phyloP scores from a whole-genome alignment of 2,888 invertebrate genomes.

The Calliphora vomitoria region DNA sequence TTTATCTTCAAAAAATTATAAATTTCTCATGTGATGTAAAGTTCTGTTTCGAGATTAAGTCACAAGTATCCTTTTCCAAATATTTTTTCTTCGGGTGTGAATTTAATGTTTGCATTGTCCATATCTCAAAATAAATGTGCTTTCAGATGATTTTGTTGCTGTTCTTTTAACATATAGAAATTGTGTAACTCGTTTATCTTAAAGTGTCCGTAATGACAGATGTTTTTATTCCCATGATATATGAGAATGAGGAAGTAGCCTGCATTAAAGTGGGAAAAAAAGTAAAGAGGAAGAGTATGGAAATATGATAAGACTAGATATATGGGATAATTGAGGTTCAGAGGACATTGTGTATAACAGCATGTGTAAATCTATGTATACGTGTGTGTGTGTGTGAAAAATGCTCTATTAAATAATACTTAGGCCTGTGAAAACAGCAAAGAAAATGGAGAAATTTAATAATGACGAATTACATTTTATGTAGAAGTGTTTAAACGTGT shows the following conservation, averaged over 20 bases:
- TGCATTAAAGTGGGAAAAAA: background rate
- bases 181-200: conserved; percentile 11
- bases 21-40: background rate
- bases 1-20: background rate
- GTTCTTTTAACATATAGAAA: background rate
- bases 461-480: too few relatives aligned
- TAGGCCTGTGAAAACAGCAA: too few relatives aligned
- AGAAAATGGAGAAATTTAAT: too few relatives aligned
- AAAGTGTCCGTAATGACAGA: conserved; percentile 22
- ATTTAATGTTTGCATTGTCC: background rate
- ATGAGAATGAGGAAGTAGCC: background rate
- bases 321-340: background rate
- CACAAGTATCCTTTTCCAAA: background rate
- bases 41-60: background rate
- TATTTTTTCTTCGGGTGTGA: too few relatives aligned
- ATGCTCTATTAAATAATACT: background rate
- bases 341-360: background rate
- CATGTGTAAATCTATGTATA: background rate
- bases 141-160: background rate
- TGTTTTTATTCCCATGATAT: background rate
- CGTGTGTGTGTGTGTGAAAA: background rate
- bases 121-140: background rate
- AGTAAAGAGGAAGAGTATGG: background rate
- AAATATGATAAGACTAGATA: background rate
- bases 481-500: too few relatives aligned